Percentiles rank a stretch among this genome's conserved stretches.
Conservation (phyloP, 2,113 vertebrate genomes). For the Saguinus imperator region DNA sequence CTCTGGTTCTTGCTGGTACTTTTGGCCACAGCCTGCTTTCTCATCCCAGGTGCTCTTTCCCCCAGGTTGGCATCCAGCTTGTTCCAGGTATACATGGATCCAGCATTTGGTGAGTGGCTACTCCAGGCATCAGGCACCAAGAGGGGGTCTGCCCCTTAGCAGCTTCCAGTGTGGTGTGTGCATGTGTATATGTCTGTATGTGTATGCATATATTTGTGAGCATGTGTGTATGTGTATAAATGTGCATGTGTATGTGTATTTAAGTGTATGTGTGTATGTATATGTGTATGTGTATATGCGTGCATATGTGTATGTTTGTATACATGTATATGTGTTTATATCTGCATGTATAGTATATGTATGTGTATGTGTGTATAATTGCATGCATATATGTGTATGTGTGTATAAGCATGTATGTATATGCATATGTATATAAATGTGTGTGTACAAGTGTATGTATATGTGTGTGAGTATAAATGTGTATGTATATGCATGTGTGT, state of each 20-base stretch:
- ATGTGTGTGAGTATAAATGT: background rate
- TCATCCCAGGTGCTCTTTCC: no score
- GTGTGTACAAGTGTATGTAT: rapidly evolving
- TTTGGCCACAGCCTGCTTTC: background rate
- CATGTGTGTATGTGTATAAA: background rate
- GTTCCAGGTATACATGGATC: background rate
- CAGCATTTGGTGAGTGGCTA: background rate
- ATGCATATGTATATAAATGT: no score
- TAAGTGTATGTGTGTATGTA: background rate
- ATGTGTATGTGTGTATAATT: background rate
- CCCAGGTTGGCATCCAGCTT: no score
- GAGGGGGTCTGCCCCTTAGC: rapidly evolving
- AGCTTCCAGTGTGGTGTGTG: background rate
- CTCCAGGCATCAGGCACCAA: rapidly evolving
- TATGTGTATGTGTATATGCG: background rate
- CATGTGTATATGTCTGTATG: background rate
- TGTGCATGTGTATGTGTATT: background rate
- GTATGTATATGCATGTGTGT: no score
- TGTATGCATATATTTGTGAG: background rate
- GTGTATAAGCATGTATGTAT: rapidly evolving
- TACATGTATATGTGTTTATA: background rate
- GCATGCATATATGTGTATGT: rapidly evolving
- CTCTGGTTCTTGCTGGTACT: background rate
- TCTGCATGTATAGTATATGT: rapidly evolving
- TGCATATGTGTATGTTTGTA: background rate